Percentiles rank a stretch among this genome's conserved stretches.
phyloP scores from a whole-genome alignment of 2,888 invertebrate species.

The Celastrina argiolus region DNA sequence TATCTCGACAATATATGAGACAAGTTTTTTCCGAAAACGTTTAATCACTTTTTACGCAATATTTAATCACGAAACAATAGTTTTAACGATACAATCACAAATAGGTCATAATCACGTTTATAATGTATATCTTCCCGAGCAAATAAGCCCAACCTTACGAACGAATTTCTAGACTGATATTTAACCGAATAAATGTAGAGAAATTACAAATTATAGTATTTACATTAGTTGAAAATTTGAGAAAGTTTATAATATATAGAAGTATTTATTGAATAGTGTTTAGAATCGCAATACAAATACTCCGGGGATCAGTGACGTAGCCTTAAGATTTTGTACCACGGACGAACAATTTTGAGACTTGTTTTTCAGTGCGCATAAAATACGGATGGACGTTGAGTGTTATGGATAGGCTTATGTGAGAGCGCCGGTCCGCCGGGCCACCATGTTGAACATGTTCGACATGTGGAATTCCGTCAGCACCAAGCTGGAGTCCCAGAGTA shows the following conservation, averaged over 20 bases:
- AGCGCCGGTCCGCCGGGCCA: conserved; percentile 39
- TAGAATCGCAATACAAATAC: conserved; percentile 52
- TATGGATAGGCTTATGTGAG: conserved; percentile 48
- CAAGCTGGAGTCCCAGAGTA: conserved; percentile 83
- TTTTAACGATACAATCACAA: conserved; percentile 51
- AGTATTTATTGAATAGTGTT: conserved; percentile 47
- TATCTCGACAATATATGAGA: conserved; percentile 58
- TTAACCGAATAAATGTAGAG: conserved; percentile 62
- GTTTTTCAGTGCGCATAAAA: conserved; percentile 48
- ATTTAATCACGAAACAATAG: conserved; percentile 62
- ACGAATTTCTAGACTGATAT: conserved; percentile 78
- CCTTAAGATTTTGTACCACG: conserved; percentile 64
- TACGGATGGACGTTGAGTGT: conserved; percentile 46
- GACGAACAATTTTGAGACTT: conserved; percentile 65
- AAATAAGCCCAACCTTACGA: conserved; percentile 68
- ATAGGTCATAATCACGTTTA: conserved; percentile 45
- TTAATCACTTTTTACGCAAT: conserved; percentile 54
- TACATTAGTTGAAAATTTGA: conserved; percentile 77
- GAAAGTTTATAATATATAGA: conserved; percentile 70
- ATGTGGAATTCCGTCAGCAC: conserved; percentile 89
- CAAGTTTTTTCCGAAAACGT: conserved; percentile 42
- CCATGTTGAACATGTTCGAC: conserved; percentile 85
- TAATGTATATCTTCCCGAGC: conserved; percentile 55
- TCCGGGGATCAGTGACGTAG: conserved; percentile 71
- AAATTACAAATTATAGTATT: conserved; percentile 65